Percentiles rank a stretch among this genome's conserved stretches.
Evolutionary conservation across 2,888 invertebrate genomes (phyloP).

Genomic region (Chironomus tentans): DNA sequence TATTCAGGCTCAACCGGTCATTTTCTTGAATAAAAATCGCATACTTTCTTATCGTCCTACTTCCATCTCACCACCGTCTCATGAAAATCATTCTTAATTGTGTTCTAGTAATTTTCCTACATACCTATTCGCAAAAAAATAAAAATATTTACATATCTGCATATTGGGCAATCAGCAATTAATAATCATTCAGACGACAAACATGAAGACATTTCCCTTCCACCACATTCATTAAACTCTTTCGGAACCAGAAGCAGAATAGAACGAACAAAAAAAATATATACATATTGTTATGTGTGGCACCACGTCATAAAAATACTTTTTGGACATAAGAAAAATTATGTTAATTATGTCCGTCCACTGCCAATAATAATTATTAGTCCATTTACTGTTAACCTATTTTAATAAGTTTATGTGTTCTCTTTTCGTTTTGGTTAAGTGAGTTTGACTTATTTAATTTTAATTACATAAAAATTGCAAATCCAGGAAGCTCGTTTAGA

Average conservation of each 20-base stretch:
- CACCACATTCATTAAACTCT: constrained; percentile 15
- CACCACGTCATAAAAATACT: neutral
- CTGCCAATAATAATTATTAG: constrained; percentile 13
- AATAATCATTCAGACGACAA: constrained; percentile 2
- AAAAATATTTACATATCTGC: no score
- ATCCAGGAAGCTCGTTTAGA: neutral
- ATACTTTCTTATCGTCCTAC: no score
- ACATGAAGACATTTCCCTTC: neutral
- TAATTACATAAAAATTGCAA: constrained; percentile 15
- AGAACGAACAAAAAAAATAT: neutral
- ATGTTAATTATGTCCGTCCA: constrained; percentile 18
- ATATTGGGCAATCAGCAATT: constrained; percentile 7
- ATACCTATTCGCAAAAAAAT: no score
- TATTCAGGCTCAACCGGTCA: neutral
- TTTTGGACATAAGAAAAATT: neutral
- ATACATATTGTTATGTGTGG: neutral
- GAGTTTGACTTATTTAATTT: constrained; percentile 1
- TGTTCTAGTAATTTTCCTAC: neutral
- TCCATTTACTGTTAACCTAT: constrained; percentile 6
- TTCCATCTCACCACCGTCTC: neutral
- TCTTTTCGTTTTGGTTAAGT: neutral
- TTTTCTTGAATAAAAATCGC: no score
- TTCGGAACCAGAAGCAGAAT: neutral
- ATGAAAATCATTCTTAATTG: neutral
- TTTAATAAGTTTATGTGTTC: neutral